Evolutionary conservation across 2,888 invertebrate genomes (phyloP).

Genomic region (Athalia cordata): DNA sequence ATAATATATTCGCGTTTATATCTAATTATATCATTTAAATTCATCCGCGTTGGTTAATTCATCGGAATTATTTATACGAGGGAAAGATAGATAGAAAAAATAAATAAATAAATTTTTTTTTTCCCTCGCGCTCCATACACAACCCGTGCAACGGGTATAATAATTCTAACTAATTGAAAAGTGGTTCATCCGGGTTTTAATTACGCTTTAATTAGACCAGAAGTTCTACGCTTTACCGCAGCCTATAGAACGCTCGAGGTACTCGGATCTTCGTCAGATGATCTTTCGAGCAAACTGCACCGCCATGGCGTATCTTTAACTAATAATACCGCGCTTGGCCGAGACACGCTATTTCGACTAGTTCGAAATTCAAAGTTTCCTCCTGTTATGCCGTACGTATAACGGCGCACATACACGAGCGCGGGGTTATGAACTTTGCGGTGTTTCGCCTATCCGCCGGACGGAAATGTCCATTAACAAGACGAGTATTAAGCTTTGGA

Average conservation of each 20-base stretch:
- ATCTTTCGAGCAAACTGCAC: slow-evolving; percentile 20
- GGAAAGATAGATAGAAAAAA: too few relatives aligned
- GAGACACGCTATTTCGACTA: slow-evolving; percentile 6
- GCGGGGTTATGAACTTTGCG: slow-evolving; percentile 30
- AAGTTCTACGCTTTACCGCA: background rate
- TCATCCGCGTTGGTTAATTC: too few relatives aligned
- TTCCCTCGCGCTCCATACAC: too few relatives aligned
- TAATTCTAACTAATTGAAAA: background rate
- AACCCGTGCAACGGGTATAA: too few relatives aligned
- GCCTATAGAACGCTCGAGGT: too few relatives aligned
- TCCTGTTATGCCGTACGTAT: background rate
- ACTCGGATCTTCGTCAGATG: background rate
- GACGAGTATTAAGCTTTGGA: slow-evolving; percentile 27
- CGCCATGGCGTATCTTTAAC: background rate
- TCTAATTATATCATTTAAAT: too few relatives aligned
- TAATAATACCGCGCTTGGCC: background rate
- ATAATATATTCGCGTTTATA: background rate
- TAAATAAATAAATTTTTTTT: too few relatives aligned
- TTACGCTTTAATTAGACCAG: background rate
- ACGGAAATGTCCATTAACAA: slow-evolving; percentile 41
- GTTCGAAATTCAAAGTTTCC: slow-evolving; percentile 27
- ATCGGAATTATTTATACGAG: too few relatives aligned
- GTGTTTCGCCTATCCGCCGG: slow-evolving; percentile 20
- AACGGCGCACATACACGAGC: background rate
- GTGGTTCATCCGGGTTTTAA: background rate